phyloP scores from a whole-genome alignment of 2,113 vertebrate genomes.

The Brachirus orientalis region DNA sequence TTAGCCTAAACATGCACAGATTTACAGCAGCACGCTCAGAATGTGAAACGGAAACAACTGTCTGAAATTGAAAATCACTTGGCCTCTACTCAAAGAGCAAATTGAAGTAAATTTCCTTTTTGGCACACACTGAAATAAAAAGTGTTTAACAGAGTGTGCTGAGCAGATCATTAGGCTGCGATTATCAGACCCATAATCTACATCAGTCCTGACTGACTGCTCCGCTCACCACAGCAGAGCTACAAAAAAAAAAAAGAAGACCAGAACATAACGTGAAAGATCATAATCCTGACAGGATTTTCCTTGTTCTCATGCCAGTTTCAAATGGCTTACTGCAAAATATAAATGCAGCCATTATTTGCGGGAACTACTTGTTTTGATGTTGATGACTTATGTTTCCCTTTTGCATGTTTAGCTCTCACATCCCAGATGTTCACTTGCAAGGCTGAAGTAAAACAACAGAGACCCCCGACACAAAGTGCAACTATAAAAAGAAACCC shows the following conservation, averaged over 20 bases:
- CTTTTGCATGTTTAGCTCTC: conserved; percentile 52
- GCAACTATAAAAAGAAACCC: conserved; percentile 3
- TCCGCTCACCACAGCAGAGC: conserved; percentile 49
- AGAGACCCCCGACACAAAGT: conserved; percentile 8
- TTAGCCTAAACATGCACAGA: conserved; percentile 86
- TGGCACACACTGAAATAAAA: conserved; percentile 37
- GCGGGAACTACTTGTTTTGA: conserved; percentile 66
- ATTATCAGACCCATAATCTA: conserved; percentile 72
- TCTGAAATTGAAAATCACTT: conserved; percentile 48
- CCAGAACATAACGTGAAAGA: conserved; percentile 64
- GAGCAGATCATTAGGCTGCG: conserved; percentile 66
- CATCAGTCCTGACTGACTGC: conserved; percentile 57
- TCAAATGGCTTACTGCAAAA: conserved; percentile 77
- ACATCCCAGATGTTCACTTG: conserved; percentile 41
- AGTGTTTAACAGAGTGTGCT: conserved; percentile 24
- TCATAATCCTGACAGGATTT: conserved; percentile 62
- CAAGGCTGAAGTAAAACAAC: conserved; percentile 16
- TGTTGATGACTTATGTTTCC: conserved; percentile 68
- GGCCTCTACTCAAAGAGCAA: conserved; percentile 32
- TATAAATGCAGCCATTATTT: conserved; percentile 71
- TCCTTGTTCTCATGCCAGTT: conserved; percentile 76
- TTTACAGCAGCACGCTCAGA: conserved; percentile 37
- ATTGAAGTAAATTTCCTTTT: conserved; percentile 66
- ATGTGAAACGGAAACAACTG: conserved; percentile 41
- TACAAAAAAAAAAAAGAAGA: conserved; percentile 37